Conservation (phyloP, 1,140 invertebrate genomes). For the Hormaphis cornu region DNA sequence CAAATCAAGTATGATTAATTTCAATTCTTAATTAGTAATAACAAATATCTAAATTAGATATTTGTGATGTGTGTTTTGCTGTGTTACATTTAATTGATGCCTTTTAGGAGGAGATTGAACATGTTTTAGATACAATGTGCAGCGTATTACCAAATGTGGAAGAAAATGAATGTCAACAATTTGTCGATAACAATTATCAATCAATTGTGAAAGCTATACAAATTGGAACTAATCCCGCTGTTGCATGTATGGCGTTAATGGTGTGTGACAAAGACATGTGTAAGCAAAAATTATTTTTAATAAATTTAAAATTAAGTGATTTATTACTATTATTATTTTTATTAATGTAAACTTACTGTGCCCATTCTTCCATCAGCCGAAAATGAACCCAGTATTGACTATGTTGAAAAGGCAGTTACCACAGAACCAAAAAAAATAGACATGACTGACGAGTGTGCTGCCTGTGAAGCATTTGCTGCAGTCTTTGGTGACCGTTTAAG, state of each 20-base stretch:
- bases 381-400: not conserved
- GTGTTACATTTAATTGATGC: not conserved
- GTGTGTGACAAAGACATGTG: not conserved
- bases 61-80: too few relatives aligned
- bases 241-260: constrained; percentile 4
- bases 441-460: not conserved
- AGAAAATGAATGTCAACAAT: constrained; percentile 3
- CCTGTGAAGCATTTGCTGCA: not conserved
- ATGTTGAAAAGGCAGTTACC: not conserved
- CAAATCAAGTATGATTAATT: constrained; percentile 1
- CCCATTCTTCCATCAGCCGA: not conserved
- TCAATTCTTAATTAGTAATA: too few relatives aligned
- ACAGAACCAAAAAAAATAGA: not conserved
- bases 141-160: not conserved
- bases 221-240: not conserved
- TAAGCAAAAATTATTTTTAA: too few relatives aligned
- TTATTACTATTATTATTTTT: too few relatives aligned
- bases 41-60: too few relatives aligned
- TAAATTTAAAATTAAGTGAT: too few relatives aligned
- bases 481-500: not conserved
- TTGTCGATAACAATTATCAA: not conserved
- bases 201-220: not conserved
- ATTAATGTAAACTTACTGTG: too few relatives aligned
- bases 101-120: not conserved
- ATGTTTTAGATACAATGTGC: not conserved